Base-by-base conservation (phyloP, 2,888 invertebrate species). In the Gymnoscelis rufifasciata region DNA sequence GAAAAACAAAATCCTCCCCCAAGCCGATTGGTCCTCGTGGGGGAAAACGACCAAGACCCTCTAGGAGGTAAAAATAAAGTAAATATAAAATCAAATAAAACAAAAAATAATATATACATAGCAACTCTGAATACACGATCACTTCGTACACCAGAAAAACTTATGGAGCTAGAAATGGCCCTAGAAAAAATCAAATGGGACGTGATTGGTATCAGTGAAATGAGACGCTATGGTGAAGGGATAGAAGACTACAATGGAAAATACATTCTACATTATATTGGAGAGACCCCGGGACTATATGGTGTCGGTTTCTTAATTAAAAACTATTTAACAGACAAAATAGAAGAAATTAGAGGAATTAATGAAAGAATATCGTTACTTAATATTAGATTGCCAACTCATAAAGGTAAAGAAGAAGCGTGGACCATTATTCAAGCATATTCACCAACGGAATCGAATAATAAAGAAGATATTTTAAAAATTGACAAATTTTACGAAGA, bases 21-120 rank as follows among this genome's bases (percentile, higher is more conserved):
- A 60, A 55, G 45, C 54, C 53, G 54, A 54, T 47, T 56, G 59
- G 59, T 59, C 54, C 37, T 51, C 54, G 57, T 54, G 56, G 59
- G 54, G 51, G 51, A 50, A 23, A 41, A 12, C 30, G 43, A 57
- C 54, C 52, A 55, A 31, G 47, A 56, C 47, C 60, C 38, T 38
- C 27, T 24, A 38, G 13, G 19, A 3, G 15, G 6, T 13, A 38
- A 28, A 28, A 40, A 2, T 3, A 19, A 19, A 3, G 3, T 3
- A 5, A 5, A 19, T 3, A 19, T 3, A 2, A 19, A 19, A 19
- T 3, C 5, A 3, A 19, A 19, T 5, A 19, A 5, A 19, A 19
- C 2, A 19, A 19, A 19, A 2, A 3, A 1, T 2, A 8, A 26
- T 8, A 26, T 26, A 26, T 8, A 26, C 26, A 26, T 26, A 26